Conservation (phyloP, 2,113 vertebrate genomes). For the Brachirus orientalis region DNA sequence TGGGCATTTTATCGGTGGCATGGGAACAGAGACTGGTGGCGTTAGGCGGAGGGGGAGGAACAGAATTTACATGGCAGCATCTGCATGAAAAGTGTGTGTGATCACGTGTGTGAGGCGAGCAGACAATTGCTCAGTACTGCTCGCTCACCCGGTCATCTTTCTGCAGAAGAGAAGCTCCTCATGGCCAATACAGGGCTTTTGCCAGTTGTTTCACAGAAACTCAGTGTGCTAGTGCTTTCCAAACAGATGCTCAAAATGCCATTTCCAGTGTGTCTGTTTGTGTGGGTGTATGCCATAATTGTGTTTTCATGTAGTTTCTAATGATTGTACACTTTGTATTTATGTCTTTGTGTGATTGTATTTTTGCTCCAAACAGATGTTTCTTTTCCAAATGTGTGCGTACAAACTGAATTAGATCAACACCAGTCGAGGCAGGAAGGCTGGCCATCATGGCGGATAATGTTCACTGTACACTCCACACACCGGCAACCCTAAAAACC, state of each 20-base stretch:
- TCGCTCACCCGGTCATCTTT: too few species aligned
- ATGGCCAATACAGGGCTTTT: slow-evolving; percentile 47
- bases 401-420: too few species aligned
- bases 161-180: slow-evolving; percentile 42
- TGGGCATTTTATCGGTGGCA: slow-evolving; percentile 53
- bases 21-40: slow-evolving; percentile 41
- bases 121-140: too few species aligned
- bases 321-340: too few species aligned
- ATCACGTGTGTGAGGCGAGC: neutral
- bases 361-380: too few species aligned
- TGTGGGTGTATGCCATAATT: neutral
- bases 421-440: too few species aligned
- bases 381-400: too few species aligned
- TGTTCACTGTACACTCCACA: slow-evolving; percentile 9
- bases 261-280: slow-evolving; percentile 60
- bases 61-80: slow-evolving; percentile 44
- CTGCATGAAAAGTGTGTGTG: slow-evolving; percentile 23
- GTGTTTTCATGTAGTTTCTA: too few species aligned
- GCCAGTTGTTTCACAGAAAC: slow-evolving; percentile 64
- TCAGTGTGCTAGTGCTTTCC: slow-evolving; percentile 55
- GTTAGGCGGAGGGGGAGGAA: slow-evolving; percentile 19
- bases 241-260: slow-evolving; percentile 73
- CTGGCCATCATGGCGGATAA: too few species aligned
- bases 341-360: too few species aligned
- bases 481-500: neutral